Base-by-base conservation (phyloP, 1,140 invertebrate genomes). In the Drosophila sp. region DNA sequence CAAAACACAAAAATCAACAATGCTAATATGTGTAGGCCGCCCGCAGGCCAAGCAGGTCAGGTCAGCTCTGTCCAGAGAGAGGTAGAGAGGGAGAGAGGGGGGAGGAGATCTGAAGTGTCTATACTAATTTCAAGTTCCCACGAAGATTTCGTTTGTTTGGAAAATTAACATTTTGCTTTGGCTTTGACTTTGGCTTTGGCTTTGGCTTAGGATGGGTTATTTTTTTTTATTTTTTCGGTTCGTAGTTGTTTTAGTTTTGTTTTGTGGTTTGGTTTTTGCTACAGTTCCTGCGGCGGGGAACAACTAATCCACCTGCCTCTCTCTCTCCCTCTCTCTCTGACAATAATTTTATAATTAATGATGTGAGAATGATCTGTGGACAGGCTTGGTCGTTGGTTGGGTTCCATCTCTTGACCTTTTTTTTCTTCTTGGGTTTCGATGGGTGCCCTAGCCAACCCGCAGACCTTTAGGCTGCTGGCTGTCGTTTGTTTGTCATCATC, bases 271-370 rank as follows among this genome's bases (percentile, higher is more conserved):
- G 17, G 10, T 38, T 38, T 38, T 38, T 10, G 7, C 7, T 87
- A 87, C 83, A 87, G 76, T 87, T 87, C 83, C 83, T 87, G 84
- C 76, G 82, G 82, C 82, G 82, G 82, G 17, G 17, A 17, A 79
- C 55, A 79, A 72, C 25, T 40, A 80, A 81, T 79, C 65, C 79
- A 87, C 82, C 83, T 79, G 81, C 70, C 60, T 72, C 40, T 69
- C 25, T 50, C 2, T 10, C 38, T 40, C 8, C 38, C 2, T 10
- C 40, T 41, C 11, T n/a, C 40, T n/a, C 40, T 25, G 44, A 25
- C 72, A 86, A 86, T 86, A 86, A 86, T 87, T 87, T 89, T 87
- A 77, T 87, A 87, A 87, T 87, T 87, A 87, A 87, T 87, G 84
- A 87, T 87, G 84, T 87, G 84, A 87, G 84, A 87, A 87, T 84